Percentiles rank a stretch among this genome's conserved stretches.
Conservation (phyloP, 2,888 invertebrate genomes). For the Platycheirus rosarum region DNA sequence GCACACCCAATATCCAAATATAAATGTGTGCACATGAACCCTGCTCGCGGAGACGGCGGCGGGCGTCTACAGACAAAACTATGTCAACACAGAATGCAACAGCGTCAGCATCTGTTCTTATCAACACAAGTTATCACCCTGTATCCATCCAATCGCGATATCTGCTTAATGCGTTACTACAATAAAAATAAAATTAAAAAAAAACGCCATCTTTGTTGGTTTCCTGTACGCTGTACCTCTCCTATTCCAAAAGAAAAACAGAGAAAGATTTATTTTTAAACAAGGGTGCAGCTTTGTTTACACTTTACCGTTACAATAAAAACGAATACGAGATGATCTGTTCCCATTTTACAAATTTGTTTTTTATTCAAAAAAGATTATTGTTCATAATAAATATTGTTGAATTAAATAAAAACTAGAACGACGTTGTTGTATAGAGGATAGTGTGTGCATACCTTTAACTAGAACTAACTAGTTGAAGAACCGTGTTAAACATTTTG, state of each 20-base stretch:
- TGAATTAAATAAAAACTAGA: conserved; percentile 51
- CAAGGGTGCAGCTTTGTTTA: conserved; percentile 70
- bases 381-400: conserved; percentile 46
- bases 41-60: neutral
- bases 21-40: conserved; percentile 54
- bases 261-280: conserved; percentile 56
- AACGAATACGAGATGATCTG: conserved; percentile 12
- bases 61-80: conserved; percentile 44
- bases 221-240: no score
- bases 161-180: conserved; percentile 34
- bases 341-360: conserved; percentile 17
- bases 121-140: conserved; percentile 24
- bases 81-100: conserved; percentile 70
- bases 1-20: conserved; percentile 21
- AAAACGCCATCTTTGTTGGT: conserved; percentile 34
- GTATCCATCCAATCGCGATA: conserved; percentile 10
- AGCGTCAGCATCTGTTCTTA: conserved; percentile 42
- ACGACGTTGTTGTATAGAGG: neutral
- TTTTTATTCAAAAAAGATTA: conserved; percentile 26
- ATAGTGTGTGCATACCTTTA: conserved; percentile 31
- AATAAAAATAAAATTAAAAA: conserved; percentile 11
- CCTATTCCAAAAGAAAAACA: conserved; percentile 1
- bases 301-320: conserved; percentile 4
- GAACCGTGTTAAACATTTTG: conserved; percentile 43
- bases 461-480: conserved; percentile 39